phyloP scores from a whole-genome alignment of 1,140 invertebrate genomes.

The Teleopsis dalmanni region DNA sequence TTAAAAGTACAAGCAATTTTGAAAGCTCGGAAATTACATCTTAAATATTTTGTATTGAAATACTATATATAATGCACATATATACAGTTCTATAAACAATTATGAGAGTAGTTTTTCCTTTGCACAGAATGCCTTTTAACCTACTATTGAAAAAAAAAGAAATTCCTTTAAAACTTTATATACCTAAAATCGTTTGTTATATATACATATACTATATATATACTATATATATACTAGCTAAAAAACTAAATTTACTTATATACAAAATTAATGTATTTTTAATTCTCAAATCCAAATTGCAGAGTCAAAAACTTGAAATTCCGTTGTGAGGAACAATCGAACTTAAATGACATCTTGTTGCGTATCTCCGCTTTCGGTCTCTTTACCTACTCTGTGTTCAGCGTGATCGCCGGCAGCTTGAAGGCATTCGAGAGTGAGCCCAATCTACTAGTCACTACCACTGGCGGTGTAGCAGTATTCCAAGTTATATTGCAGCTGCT shows the following conservation, averaged over 20 bases:
- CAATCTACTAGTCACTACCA: constrained; percentile 82
- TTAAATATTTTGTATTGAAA: too few relatives aligned
- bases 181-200: not conserved
- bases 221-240: not conserved
- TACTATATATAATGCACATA: too few relatives aligned
- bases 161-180: too few relatives aligned
- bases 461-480: constrained; percentile 74
- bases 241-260: constrained; percentile 1
- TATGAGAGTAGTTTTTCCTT: too few relatives aligned
- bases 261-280: constrained; percentile 1
- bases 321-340: constrained; percentile 78
- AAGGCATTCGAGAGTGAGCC: constrained; percentile 77
- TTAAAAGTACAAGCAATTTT: too few relatives aligned
- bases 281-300: constrained; percentile 33
- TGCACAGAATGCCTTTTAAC: too few relatives aligned
- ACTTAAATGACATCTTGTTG: constrained; percentile 82
- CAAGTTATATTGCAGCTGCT: constrained; percentile 85
- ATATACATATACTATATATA: not conserved
- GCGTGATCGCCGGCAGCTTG: constrained; percentile 80
- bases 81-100: too few relatives aligned
- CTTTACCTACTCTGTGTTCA: constrained; percentile 87
- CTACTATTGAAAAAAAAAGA: too few relatives aligned
- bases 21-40: too few relatives aligned
- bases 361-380: constrained; percentile 86
- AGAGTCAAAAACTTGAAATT: constrained; percentile 83